Base-by-base conservation (phyloP, 2,888 invertebrate genomes). In the Lymantria monacha region DNA sequence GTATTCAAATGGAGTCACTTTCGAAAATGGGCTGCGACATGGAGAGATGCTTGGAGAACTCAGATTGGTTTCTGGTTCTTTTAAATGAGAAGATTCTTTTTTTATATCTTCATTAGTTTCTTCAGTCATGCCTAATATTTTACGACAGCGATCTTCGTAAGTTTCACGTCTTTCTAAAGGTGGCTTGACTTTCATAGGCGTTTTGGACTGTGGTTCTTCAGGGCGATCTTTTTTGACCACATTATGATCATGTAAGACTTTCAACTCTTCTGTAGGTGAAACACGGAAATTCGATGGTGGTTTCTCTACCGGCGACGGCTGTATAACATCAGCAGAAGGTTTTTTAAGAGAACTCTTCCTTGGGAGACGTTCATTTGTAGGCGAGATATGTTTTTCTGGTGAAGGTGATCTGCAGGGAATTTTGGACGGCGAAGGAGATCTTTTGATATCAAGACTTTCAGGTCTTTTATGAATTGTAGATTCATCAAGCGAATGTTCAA, bases 131-230 rank as follows among this genome's bases (percentile, higher is more conserved):
- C 95, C 95, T 38, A 95, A 85, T 64, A 95, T 95, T 69, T 94
- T 93, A 37, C 94, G 91, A 61, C 95, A 95, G 33, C 95, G 88
- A 75, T 95, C 95, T 76, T 95, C 95, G 59, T 95, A 95, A 0
- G 95, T 95, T 79, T 95, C 95, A 37, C 94, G 93, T 64, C 95
- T 89, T 59, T 92, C 93, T 36, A 93, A 76, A 0, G 94, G 93
- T 38, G 93, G 93, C 61, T 92, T 93, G 22, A 84, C 72, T 62
- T 92, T 93, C 0, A 85, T 74, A 8, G 76, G 74, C 31, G 68
- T 57, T 42, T 68, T 69, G n/a, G 54, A 38, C n/a, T 65, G 61
- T 13, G 71, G 54, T 64, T 80, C 69, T 36, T 76, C 70, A 12
- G 79, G 71, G 3, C 59, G 56, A 48, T 84, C 80, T 67, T 86